Conservation (phyloP, 2,797 vertebrate species). For the Gadopsis bispinosus region DNA sequence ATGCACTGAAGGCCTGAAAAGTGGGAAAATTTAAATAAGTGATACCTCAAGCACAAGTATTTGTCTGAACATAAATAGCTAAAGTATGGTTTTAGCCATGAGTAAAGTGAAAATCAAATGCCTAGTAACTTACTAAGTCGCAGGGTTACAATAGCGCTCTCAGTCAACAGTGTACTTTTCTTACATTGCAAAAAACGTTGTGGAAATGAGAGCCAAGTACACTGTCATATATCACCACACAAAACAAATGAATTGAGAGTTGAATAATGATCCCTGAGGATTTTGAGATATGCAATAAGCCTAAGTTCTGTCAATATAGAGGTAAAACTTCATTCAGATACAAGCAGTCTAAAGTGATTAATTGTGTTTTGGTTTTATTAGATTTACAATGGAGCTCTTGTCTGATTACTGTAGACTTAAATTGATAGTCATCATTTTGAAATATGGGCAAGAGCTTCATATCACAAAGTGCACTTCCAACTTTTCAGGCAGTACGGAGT, state of each 20-base stretch:
- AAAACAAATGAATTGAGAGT: slow-evolving; percentile 45
- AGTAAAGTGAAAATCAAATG: slow-evolving; percentile 29
- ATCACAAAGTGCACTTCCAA: slow-evolving; percentile 36
- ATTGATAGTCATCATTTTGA: slow-evolving; percentile 64
- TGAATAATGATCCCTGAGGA: slow-evolving; percentile 50
- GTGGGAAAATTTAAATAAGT: slow-evolving; percentile 34
- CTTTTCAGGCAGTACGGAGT: slow-evolving; percentile 30
- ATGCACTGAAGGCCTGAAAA: slow-evolving; percentile 30
- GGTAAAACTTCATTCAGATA: slow-evolving; percentile 40
- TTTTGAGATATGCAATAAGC: slow-evolving; percentile 47
- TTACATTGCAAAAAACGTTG: background rate
- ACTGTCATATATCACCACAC: slow-evolving; percentile 42
- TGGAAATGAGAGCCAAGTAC: background rate
- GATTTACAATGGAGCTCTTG: slow-evolving; percentile 57
- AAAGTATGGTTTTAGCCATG: slow-evolving; percentile 1
- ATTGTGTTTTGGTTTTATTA: slow-evolving; percentile 65
- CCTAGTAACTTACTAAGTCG: slow-evolving; percentile 2
- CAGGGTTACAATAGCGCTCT: background rate
- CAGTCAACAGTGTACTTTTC: background rate
- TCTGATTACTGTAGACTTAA: slow-evolving; percentile 59
- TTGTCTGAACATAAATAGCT: slow-evolving; percentile 19
- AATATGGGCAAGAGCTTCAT: slow-evolving; percentile 51
- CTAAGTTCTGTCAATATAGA: slow-evolving; percentile 48
- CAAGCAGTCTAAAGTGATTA: slow-evolving; percentile 57
- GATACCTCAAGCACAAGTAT: slow-evolving; percentile 34